A percentile compares a stretch with the other conserved stretches of the same genome.
Evolutionary conservation across 2,888 invertebrate species (phyloP).

Genomic region (Teleiodes luculella): DNA sequence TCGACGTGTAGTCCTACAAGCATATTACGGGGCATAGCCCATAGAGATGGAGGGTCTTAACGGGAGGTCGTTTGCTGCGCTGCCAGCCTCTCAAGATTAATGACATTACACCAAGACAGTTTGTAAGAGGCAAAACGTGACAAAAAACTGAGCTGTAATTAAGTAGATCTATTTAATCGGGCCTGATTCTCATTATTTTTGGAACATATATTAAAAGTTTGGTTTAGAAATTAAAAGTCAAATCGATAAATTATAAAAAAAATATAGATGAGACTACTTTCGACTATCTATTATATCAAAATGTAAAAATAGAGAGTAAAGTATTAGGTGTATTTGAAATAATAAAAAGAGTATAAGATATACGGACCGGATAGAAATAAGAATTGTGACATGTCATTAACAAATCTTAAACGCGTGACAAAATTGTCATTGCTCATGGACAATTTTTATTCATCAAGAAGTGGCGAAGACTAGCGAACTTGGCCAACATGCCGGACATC

Average conservation of each 20-base stretch:
- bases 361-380: too few relatives aligned
- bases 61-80: conserved; percentile 75
- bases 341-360: too few relatives aligned
- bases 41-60: conserved; percentile 74
- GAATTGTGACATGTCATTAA: too few relatives aligned
- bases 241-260: too few relatives aligned
- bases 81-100: conserved; percentile 74
- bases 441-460: background rate
- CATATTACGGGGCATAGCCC: conserved; percentile 67
- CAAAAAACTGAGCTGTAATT: conserved; percentile 62
- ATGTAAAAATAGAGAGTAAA: too few relatives aligned
- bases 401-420: too few relatives aligned
- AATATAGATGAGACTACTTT: too few relatives aligned
- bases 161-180: conserved; percentile 48
- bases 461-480: conserved; percentile 6
- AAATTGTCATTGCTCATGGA: too few relatives aligned
- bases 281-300: too few relatives aligned
- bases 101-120: conserved; percentile 70
- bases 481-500: conserved; percentile 54
- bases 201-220: too few relatives aligned
- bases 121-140: conserved; percentile 65
- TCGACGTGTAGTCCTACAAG: conserved; percentile 48
- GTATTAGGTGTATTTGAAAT: too few relatives aligned
- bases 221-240: background rate
- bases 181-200: conserved; percentile 14